phyloP scores from a whole-genome alignment of 2,113 vertebrate species.

The Heloderma charlesbogerti region DNA sequence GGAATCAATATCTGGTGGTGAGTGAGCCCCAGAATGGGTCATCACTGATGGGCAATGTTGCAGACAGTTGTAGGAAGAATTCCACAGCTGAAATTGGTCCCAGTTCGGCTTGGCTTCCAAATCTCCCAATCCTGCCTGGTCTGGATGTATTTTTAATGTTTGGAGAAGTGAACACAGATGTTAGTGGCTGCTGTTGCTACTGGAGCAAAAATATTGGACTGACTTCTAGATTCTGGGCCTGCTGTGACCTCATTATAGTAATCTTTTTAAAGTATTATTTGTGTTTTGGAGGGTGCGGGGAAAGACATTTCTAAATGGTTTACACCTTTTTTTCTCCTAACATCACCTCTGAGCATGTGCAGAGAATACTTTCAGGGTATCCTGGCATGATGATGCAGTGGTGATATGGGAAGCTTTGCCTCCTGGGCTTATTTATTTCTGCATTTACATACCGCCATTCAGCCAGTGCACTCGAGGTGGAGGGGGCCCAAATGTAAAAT shows the following conservation, averaged over 20 bases:
- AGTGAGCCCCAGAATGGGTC: not conserved
- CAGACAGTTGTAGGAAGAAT: not conserved
- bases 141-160: not conserved
- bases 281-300: not conserved
- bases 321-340: not conserved
- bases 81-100: conserved; percentile 1
- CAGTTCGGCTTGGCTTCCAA: not conserved
- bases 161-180: conserved; percentile 22
- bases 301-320: not conserved
- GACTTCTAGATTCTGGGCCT: not conserved
- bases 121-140: not conserved
- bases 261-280: not conserved
- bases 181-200: conserved; percentile 19
- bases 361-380: not conserved
- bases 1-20: not conserved
- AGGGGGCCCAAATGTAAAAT: not conserved
- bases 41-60: not conserved
- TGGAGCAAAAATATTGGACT: not conserved
- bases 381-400: not conserved
- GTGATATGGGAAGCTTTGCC: not conserved
- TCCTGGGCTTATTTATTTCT: not conserved
- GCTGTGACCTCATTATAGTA: not conserved
- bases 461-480: not conserved
- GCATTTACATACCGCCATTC: not conserved
- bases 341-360: not conserved